A percentile compares a stretch with the other conserved stretches of the same genome.
Conservation (phyloP, 2,797 vertebrate genomes). For the Megaceryle alcyon region DNA sequence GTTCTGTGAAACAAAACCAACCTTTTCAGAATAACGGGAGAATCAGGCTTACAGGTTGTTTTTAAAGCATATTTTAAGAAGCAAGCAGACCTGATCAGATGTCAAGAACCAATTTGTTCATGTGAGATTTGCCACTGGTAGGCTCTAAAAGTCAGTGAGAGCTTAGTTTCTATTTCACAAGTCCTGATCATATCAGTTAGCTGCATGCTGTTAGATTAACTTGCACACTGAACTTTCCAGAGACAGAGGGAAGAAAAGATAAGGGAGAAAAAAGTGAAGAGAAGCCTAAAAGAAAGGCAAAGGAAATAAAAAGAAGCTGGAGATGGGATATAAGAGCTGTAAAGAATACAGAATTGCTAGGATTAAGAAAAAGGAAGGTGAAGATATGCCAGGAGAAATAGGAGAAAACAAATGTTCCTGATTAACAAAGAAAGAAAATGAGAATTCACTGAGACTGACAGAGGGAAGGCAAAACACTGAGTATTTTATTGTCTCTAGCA, state of each 20-base stretch:
- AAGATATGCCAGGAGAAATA: neutral
- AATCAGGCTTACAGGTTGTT: neutral
- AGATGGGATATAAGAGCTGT: neutral
- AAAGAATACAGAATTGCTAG: neutral
- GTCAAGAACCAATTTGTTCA: slow-evolving; percentile 48
- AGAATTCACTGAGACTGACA: neutral
- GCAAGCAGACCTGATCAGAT: neutral
- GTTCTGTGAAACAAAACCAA: neutral
- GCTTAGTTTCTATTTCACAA: slow-evolving; percentile 53
- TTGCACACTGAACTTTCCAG: slow-evolving; percentile 16
- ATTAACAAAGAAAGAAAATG: neutral
- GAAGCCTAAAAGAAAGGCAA: slow-evolving; percentile 1
- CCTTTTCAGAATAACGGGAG: neutral
- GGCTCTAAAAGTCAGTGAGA: slow-evolving; percentile 18
- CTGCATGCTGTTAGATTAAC: slow-evolving; percentile 32
- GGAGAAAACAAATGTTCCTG: neutral
- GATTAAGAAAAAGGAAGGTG: neutral
- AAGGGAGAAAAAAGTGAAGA: neutral
- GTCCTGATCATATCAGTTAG: slow-evolving; percentile 30
- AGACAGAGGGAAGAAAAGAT: slow-evolving; percentile 12
- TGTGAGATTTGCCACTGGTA: slow-evolving; percentile 29
- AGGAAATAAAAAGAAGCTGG: neutral
- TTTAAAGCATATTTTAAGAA: neutral
- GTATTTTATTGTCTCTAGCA: neutral
- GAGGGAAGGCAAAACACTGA: neutral